A percentile compares a stretch with the other conserved stretches of the same genome.
These are phyloP conservation scores for Epizoanthus fatuus DNA, from an alignment of 92 coral and sea anemone genomes.

Conservation along the genomic window DNA sequence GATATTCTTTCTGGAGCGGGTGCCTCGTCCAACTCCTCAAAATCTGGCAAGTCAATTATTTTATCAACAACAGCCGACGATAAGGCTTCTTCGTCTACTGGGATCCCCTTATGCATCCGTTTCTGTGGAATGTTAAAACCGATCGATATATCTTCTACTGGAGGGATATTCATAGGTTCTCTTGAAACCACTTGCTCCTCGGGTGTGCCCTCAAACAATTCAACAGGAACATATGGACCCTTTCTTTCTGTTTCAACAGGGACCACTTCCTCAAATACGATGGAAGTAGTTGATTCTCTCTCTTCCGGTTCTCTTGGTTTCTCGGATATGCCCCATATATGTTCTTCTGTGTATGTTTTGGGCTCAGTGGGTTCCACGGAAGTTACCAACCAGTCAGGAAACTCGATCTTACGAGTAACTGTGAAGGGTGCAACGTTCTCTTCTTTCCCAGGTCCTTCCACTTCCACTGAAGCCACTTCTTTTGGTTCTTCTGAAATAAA, in stretches of 20 bases:
- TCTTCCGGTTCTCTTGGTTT: constrained; percentile 50
- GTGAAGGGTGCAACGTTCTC: neutral
- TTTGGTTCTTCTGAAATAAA: constrained; percentile 54
- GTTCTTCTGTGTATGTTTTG: constrained; percentile 9
- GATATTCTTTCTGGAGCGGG: constrained; percentile 31
- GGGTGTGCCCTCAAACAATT: constrained; percentile 1
- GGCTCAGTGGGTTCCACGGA: neutral
- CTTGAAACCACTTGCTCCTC: constrained; percentile 11
- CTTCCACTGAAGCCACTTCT: neutral
- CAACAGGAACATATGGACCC: constrained; percentile 10
- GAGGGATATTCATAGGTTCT: constrained; percentile 49
- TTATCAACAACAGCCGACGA: neutral
- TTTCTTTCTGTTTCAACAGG: constrained; percentile 27
- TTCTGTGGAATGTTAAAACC: neutral
- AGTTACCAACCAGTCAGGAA: neutral
- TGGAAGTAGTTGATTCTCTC: neutral
- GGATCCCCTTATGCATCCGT: neutral
- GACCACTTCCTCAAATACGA: constrained; percentile 21
- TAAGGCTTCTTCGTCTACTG: neutral
- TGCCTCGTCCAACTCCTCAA: constrained; percentile 11
- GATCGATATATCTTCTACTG: neutral
- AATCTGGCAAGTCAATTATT: neutral
- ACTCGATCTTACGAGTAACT: neutral
- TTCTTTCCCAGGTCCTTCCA: neutral
- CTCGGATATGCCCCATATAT: constrained; percentile 32